A percentile compares a stretch with the other conserved stretches of the same genome.
Conservation (phyloP, 2,797 vertebrate species). For the Coilia nasus region DNA sequence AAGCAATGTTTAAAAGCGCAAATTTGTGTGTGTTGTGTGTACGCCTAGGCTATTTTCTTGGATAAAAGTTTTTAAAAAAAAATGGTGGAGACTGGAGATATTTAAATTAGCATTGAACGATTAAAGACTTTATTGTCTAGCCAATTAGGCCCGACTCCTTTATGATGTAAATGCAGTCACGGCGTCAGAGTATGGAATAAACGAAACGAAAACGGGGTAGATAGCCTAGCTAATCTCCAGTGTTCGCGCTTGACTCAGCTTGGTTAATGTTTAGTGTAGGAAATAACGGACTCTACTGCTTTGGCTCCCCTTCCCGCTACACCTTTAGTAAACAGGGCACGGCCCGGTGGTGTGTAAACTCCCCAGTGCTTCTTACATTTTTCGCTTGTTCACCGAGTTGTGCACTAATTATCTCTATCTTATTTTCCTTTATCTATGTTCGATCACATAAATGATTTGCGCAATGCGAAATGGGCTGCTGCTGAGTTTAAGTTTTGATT, state of each 20-base stretch:
- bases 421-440: neutral
- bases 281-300: constrained; percentile 58
- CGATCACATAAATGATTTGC: neutral
- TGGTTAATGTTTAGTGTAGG: constrained; percentile 65
- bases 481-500: neutral
- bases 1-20: neutral
- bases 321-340: constrained; percentile 63
- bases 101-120: neutral
- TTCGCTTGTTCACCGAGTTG: neutral
- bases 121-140: neutral
- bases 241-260: constrained; percentile 13
- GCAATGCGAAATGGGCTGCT: neutral
- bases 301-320: constrained; percentile 53
- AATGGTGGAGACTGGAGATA: neutral
- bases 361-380: neutral
- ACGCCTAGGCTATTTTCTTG: neutral
- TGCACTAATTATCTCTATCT: neutral
- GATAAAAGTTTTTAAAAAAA: neutral
- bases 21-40: neutral
- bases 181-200: neutral
- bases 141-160: neutral
- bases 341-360: constrained; percentile 37
- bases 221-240: neutral
- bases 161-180: neutral
- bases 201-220: neutral